Conservation (phyloP, 1,140 invertebrate genomes). For the Antheraea pernyi region DNA sequence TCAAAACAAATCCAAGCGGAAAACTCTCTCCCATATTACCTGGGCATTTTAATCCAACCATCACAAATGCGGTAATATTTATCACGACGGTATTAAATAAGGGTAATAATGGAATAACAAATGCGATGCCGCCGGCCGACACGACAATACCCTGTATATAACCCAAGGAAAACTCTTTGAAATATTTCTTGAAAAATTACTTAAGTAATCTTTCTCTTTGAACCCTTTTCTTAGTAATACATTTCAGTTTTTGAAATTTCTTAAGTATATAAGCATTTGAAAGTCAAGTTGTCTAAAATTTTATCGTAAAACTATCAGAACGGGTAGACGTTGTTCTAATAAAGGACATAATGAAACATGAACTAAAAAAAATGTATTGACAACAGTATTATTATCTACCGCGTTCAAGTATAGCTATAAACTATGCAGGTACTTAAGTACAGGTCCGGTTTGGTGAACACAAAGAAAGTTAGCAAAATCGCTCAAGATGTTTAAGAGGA, state of each 20-base stretch:
- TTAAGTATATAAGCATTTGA: neutral
- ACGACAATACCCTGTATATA: conserved; percentile 43
- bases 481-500: too few species aligned
- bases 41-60: conserved; percentile 36
- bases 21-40: conserved; percentile 30
- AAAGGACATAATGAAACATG: too few species aligned
- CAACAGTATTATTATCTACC: too few species aligned
- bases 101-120: conserved; percentile 54
- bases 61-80: conserved; percentile 41
- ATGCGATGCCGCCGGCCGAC: conserved; percentile 39
- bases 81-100: conserved; percentile 56
- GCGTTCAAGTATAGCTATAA: too few species aligned
- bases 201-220: conserved; percentile 10
- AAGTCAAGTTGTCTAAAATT: neutral
- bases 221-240: neutral
- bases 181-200: conserved; percentile 40
- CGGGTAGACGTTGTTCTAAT: too few species aligned
- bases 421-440: too few species aligned
- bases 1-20: conserved; percentile 16
- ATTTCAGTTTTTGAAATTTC: neutral
- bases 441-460: too few species aligned
- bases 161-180: conserved; percentile 26
- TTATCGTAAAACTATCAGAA: too few species aligned
- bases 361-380: too few species aligned
- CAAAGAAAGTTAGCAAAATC: too few species aligned